These are phyloP conservation scores for Oncorhynchus mykiss DNA, from an alignment of 2,113 vertebrate genomes.

Conservation along the genomic window DNA sequence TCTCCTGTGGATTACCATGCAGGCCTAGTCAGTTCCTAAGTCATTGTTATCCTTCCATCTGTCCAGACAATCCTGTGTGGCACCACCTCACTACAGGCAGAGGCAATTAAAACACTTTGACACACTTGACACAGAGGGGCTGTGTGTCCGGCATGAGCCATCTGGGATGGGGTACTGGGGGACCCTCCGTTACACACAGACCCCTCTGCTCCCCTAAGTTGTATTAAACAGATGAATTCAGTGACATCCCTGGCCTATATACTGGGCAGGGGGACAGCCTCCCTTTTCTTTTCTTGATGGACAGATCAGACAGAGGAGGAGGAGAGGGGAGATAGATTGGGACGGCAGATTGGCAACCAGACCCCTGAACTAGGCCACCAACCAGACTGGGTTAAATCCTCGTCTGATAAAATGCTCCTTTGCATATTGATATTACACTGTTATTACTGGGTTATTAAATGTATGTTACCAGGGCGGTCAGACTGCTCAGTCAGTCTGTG, in stretches of 20 bases:
- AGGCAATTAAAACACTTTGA: constrained; percentile 68
- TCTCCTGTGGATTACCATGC: constrained; percentile 43
- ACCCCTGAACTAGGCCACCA: constrained; percentile 59
- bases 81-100: not conserved
- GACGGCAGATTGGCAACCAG: constrained; percentile 53
- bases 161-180: constrained; percentile 49
- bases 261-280: not conserved
- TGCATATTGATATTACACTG: constrained; percentile 33
- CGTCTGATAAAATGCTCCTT: not conserved
- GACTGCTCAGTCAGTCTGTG: not conserved
- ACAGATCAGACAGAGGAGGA: constrained; percentile 45
- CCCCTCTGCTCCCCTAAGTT: constrained; percentile 10
- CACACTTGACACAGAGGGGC: constrained; percentile 59
- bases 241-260: constrained; percentile 28
- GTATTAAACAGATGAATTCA: constrained; percentile 44
- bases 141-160: constrained; percentile 64
- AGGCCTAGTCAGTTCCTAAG: constrained; percentile 63
- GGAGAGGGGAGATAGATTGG: constrained; percentile 3
- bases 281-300: constrained; percentile 32
- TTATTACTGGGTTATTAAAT: constrained; percentile 6
- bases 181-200: constrained; percentile 10
- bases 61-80: constrained; percentile 34
- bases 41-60: constrained; percentile 73
- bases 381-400: constrained; percentile 35
- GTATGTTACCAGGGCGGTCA: not conserved